Conservation (phyloP, 2,113 vertebrate species). For the Prochilodus magdalenae region DNA sequence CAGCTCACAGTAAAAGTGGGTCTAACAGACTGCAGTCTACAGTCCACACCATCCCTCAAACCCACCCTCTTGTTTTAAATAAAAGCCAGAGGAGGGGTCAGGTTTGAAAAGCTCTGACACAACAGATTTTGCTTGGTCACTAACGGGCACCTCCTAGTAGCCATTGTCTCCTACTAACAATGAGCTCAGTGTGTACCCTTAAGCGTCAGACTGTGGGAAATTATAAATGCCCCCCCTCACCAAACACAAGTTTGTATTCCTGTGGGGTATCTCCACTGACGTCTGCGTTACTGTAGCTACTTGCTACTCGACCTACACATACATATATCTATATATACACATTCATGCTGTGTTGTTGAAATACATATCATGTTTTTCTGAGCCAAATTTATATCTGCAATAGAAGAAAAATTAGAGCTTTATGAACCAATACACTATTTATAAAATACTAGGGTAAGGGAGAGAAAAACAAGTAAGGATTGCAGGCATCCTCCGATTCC, state of each 20-base stretch:
- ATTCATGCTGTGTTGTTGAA: too few species aligned
- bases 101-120: conserved; percentile 1
- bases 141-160: conserved; percentile 24
- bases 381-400: too few species aligned
- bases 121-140: conserved; percentile 9
- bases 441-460: too few species aligned
- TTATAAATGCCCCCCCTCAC: not conserved
- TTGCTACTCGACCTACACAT: not conserved
- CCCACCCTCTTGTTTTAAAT: not conserved
- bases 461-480: too few species aligned
- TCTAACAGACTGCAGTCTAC: not conserved
- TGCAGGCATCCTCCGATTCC: too few species aligned
- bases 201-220: conserved; percentile 31
- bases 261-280: not conserved
- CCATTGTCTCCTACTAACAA: conserved; percentile 36
- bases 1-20: not conserved
- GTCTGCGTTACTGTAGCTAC: not conserved
- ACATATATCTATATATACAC: too few species aligned
- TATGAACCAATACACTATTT: too few species aligned
- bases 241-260: not conserved
- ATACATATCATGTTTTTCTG: too few species aligned
- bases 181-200: conserved; percentile 27
- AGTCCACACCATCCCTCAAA: not conserved
- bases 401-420: too few species aligned
- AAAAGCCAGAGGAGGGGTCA: not conserved